phyloP scores from a whole-genome alignment of 2,113 vertebrate genomes.

The Pseudopodoces humilis region DNA sequence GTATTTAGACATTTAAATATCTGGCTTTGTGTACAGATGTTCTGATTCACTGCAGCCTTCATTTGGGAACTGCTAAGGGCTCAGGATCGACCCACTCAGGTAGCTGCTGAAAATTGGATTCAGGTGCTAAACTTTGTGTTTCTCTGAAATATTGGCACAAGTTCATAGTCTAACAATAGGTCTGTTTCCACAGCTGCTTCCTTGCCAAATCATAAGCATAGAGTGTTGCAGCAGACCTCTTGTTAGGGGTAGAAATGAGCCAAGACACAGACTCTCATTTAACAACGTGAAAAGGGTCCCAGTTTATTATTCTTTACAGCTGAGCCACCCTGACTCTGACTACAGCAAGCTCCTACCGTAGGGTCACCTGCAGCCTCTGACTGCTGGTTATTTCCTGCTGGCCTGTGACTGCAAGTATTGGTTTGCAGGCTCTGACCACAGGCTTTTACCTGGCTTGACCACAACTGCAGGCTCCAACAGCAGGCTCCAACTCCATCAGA shows the following conservation, averaged over 20 bases:
- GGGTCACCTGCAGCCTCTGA: background rate
- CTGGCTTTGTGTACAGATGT: constrained; percentile 8
- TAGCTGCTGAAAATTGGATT: background rate
- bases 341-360: background rate
- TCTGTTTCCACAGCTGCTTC: background rate
- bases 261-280: too few species aligned
- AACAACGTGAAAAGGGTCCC: too few species aligned
- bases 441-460: too few species aligned
- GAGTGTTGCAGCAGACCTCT: too few species aligned
- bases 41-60: background rate
- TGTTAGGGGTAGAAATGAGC: too few species aligned
- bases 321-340: too few species aligned
- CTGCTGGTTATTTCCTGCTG: background rate
- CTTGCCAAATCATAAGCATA: background rate
- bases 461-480: too few species aligned
- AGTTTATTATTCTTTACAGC: too few species aligned
- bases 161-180: background rate
- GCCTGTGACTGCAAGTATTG: background rate
- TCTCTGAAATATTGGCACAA: background rate
- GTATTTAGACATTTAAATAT: constrained; percentile 10
- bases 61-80: background rate
- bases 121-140: constrained; percentile 6
- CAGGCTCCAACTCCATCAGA: background rate
- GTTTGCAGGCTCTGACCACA: too few species aligned
- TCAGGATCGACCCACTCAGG: background rate